Percentiles rank a stretch among this genome's conserved stretches.
These are phyloP conservation scores for Chalcis sispes DNA, from an alignment of 2,888 invertebrate species.

Conservation along the genomic window DNA sequence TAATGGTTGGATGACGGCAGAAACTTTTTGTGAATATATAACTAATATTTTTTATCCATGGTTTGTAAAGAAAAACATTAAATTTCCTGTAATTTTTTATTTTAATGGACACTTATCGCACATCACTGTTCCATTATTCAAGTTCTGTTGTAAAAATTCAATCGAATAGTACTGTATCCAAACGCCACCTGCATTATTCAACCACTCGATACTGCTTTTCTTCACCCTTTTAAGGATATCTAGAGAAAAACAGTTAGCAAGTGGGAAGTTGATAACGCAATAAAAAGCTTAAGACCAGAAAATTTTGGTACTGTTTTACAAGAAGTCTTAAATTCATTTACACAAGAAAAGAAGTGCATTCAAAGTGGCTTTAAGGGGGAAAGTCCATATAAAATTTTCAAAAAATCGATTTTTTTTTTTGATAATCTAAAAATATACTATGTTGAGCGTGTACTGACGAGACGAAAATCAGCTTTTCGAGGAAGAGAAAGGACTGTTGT, in stretches of 20 bases:
- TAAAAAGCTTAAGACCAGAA: constrained; percentile 7
- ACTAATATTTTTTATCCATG: constrained; percentile 70
- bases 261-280: constrained; percentile 28
- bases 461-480: too few species aligned
- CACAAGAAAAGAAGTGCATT: constrained; percentile 22
- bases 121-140: constrained; percentile 63
- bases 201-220: constrained; percentile 70
- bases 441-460: too few species aligned
- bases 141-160: constrained; percentile 50
- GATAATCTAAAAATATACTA: too few species aligned
- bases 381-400: too few species aligned
- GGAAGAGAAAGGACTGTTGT: too few species aligned
- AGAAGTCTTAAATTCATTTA: constrained; percentile 14
- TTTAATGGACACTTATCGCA: constrained; percentile 72
- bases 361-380: constrained; percentile 40
- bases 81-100: constrained; percentile 68
- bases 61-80: constrained; percentile 65
- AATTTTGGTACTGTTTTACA: constrained; percentile 3
- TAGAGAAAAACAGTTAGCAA: constrained; percentile 59
- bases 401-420: too few species aligned
- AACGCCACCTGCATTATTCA: constrained; percentile 70
- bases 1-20: constrained; percentile 72
- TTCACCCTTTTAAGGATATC: constrained; percentile 65
- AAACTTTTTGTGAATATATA: constrained; percentile 70
- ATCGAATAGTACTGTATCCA: constrained; percentile 60